A percentile compares a stretch with the other conserved stretches of the same genome.
phyloP scores from a whole-genome alignment of 2,888 invertebrate species.

The Ditula angustiorana region DNA sequence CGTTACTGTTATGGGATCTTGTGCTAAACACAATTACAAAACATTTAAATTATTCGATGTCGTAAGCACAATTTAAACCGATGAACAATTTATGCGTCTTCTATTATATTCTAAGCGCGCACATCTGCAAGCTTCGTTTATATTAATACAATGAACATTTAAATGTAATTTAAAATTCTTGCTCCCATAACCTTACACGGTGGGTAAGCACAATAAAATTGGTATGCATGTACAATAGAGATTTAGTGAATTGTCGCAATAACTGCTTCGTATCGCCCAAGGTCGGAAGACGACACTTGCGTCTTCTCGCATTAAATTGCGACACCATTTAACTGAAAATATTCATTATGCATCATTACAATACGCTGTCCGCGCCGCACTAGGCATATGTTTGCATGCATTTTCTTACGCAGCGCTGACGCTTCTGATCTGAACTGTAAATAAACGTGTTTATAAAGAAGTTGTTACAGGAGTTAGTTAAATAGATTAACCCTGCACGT shows the following conservation, averaged over 20 bases:
- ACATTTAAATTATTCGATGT: slow-evolving; percentile 11
- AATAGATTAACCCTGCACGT: background rate
- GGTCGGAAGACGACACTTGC: slow-evolving; percentile 56
- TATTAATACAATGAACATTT: slow-evolving; percentile 37
- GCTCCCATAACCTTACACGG: slow-evolving; percentile 38
- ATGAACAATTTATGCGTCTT: slow-evolving; percentile 8
- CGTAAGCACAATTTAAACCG: slow-evolving; percentile 5
- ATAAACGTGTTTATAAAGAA: background rate
- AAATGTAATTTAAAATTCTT: slow-evolving; percentile 30
- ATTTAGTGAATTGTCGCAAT: slow-evolving; percentile 52
- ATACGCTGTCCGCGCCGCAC: background rate
- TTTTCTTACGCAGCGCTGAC: background rate
- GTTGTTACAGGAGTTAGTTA: background rate
- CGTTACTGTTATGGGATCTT: background rate
- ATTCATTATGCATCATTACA: slow-evolving; percentile 23
- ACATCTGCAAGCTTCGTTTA: slow-evolving; percentile 25
- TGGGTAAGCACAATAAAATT: slow-evolving; percentile 59
- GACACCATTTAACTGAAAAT: slow-evolving; percentile 45
- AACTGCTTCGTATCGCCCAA: slow-evolving; percentile 54
- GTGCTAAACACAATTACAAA: background rate
- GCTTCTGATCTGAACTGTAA: too few species aligned
- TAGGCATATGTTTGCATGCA: background rate
- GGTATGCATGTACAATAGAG: slow-evolving; percentile 56
- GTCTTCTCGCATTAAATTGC: slow-evolving; percentile 46
- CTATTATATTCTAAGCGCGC: slow-evolving; percentile 23